These are phyloP conservation scores for Agrilus mali DNA, from an alignment of 2,888 invertebrate genomes.

Conservation along the genomic window DNA sequence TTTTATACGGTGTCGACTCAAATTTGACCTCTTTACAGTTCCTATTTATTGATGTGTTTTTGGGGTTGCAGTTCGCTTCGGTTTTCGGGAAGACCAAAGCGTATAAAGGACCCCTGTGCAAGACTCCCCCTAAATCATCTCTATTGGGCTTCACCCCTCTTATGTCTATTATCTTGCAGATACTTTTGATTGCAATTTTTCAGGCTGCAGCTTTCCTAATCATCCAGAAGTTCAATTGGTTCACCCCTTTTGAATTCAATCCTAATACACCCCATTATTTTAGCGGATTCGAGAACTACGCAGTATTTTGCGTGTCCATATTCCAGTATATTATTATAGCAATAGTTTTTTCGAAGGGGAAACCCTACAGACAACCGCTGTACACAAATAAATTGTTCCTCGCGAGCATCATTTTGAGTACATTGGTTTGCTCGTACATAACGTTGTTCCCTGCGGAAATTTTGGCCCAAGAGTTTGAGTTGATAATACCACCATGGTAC, in stretches of 20 bases:
- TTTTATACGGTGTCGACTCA: slow-evolving; percentile 60
- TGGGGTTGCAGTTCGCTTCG: slow-evolving; percentile 48
- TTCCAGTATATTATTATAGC: slow-evolving; percentile 56
- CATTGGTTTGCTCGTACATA: slow-evolving; percentile 38
- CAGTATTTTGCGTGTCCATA: slow-evolving; percentile 46
- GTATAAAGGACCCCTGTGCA: slow-evolving; percentile 32
- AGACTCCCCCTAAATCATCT: slow-evolving; percentile 42
- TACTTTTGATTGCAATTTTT: slow-evolving; percentile 35
- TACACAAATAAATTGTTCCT: slow-evolving; percentile 45
- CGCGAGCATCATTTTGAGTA: slow-evolving; percentile 35
- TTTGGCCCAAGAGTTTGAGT: slow-evolving; percentile 43
- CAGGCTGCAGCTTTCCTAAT: slow-evolving; percentile 37
- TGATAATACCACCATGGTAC: slow-evolving; percentile 50
- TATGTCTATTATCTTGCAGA: slow-evolving; percentile 40
- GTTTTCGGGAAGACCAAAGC: slow-evolving; percentile 51
- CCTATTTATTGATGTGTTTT: slow-evolving; percentile 51
- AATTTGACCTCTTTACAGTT: slow-evolving; percentile 52
- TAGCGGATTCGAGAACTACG: slow-evolving; percentile 47
- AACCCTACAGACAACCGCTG: slow-evolving; percentile 49
- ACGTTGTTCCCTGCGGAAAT: slow-evolving; percentile 36
- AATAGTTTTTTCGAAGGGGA: slow-evolving; percentile 50
- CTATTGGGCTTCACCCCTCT: slow-evolving; percentile 39
- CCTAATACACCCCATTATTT: slow-evolving; percentile 25
- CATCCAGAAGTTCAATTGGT: slow-evolving; percentile 43
- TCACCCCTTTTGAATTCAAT: slow-evolving; percentile 33